A percentile compares a stretch with the other conserved stretches of the same genome.
Evolutionary conservation across 1,140 invertebrate genomes (phyloP).

Genomic region (Drosophila repleta): DNA sequence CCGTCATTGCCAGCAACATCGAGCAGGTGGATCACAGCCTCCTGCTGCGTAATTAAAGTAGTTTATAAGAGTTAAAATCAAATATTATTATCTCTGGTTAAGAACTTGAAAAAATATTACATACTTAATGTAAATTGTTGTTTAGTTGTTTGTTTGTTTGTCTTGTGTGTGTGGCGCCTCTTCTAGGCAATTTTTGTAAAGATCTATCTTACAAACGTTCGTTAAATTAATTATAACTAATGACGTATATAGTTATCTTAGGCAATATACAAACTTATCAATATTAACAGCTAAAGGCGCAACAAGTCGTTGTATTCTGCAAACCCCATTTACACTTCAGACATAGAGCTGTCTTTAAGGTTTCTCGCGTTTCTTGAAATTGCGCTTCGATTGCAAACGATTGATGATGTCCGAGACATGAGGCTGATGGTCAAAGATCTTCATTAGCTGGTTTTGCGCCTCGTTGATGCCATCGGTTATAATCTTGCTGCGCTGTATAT

Average conservation of each 20-base stretch:
- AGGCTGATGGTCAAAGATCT: conserved; percentile 95
- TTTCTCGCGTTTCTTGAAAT: conserved; percentile 94
- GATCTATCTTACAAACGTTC: conserved; percentile 55
- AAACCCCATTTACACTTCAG: conserved; percentile 26
- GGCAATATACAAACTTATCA: conserved; percentile 32
- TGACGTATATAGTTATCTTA: conserved; percentile 19
- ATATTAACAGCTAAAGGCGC: conserved; percentile 32
- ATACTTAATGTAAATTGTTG: conserved; percentile 23
- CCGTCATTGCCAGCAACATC: no score
- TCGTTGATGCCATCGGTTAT: conserved; percentile 96
- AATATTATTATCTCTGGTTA: conserved; percentile 40
- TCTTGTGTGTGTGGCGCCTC: conserved; percentile 34
- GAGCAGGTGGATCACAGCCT: no score
- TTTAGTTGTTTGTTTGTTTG: conserved; percentile 18
- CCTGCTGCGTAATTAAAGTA: not conserved
- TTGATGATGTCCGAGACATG: conserved; percentile 95
- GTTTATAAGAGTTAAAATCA: conserved; percentile 1
- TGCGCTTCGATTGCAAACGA: conserved; percentile 94
- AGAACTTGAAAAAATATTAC: conserved; percentile 75
- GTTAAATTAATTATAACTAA: conserved; percentile 20
- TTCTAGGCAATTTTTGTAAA: conserved; percentile 47
- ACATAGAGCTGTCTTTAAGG: conserved; percentile 59
- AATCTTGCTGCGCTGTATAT: conserved; percentile 96
- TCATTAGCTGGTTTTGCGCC: conserved; percentile 92
- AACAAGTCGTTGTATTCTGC: conserved; percentile 36